Percentiles rank a stretch among this genome's conserved stretches.
phyloP scores from a whole-genome alignment of 2,113 vertebrate genomes.

The Oryzias melastigma region DNA sequence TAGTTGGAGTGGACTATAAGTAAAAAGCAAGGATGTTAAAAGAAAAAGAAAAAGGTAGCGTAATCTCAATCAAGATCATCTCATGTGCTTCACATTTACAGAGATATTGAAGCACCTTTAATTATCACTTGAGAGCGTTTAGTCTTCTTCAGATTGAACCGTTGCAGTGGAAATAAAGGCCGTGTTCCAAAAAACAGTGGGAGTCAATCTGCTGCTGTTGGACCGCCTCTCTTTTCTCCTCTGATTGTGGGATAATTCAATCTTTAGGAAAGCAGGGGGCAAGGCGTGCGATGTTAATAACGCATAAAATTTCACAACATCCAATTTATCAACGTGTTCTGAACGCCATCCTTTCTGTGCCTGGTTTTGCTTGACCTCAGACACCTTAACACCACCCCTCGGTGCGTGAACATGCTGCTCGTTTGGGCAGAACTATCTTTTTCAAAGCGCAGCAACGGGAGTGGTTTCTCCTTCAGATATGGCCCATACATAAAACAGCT shows the following conservation, averaged over 20 bases:
- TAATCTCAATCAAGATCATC: constrained; percentile 52
- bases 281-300: constrained; percentile 59
- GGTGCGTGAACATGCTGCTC: constrained; percentile 10
- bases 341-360: constrained; percentile 29
- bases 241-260: constrained; percentile 67
- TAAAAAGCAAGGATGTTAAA: constrained; percentile 4
- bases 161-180: constrained; percentile 71
- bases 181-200: constrained; percentile 66
- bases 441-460: constrained; percentile 29
- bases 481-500: constrained; percentile 40
- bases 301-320: constrained; percentile 68
- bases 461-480: constrained; percentile 41
- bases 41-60: constrained; percentile 24
- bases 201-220: constrained; percentile 67
- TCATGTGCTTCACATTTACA: constrained; percentile 56
- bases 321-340: constrained; percentile 53
- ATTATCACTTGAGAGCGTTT: constrained; percentile 70
- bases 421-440: constrained; percentile 34
- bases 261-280: constrained; percentile 56
- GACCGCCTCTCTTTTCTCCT: constrained; percentile 59
- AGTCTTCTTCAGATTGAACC: constrained; percentile 72
- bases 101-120: constrained; percentile 69
- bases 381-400: constrained; percentile 27
- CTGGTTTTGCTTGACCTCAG: constrained; percentile 37
- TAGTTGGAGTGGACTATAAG: too few relatives aligned